Evolutionary conservation across 2,113 vertebrate species (phyloP), one percentile per base, ranked within the genome.

Genomic region (Pluvianellus socialis): DNA sequence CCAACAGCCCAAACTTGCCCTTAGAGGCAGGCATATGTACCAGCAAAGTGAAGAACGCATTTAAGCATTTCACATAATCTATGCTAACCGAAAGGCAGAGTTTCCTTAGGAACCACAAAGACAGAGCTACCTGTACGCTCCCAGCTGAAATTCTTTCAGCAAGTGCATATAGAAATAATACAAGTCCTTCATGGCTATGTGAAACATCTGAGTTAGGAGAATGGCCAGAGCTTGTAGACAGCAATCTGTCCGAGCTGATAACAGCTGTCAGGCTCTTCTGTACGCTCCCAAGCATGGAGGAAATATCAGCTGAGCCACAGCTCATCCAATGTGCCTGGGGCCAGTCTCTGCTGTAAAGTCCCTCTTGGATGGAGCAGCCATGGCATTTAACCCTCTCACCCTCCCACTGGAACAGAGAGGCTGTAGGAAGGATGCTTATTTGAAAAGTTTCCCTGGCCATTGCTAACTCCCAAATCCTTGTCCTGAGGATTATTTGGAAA

Each of bases 401-500:
- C 27, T 42, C 19, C 4, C 11, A 38, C 27, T 76, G 5, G 5
- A 44, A 33, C 6, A 52, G 45, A 66, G 12, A 3, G 4, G 3
- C 13, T 0, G 0, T 19, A 44, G 68, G 10, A 56, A 80, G 88
- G 33, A 45, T n/a, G 6, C 7, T 4, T 28, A 0, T 44, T 65
- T 82, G 44, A 23, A 84, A 86, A 82, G 4, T 5, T 85, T 88
- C 62, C 56, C 38, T 52, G 61, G 10, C 9, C 8, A 6, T 71
- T 47, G 9, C 3, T 90, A 61, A 33, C 2, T 75, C 20, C 14
- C 28, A 82, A 52, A 87, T 75, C 8, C 5, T 66, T 59, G 7
- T 40, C 62, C 9, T 17, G 23, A 50, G 2, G 4, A 47, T 55
- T 87, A 50, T 67, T 59, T 81, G 28, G n/a, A 55, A 81, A 63